Evolutionary conservation across 2,888 invertebrate genomes (phyloP), one percentile per base, ranked within the genome.

Genomic region (Andrena fulva): DNA sequence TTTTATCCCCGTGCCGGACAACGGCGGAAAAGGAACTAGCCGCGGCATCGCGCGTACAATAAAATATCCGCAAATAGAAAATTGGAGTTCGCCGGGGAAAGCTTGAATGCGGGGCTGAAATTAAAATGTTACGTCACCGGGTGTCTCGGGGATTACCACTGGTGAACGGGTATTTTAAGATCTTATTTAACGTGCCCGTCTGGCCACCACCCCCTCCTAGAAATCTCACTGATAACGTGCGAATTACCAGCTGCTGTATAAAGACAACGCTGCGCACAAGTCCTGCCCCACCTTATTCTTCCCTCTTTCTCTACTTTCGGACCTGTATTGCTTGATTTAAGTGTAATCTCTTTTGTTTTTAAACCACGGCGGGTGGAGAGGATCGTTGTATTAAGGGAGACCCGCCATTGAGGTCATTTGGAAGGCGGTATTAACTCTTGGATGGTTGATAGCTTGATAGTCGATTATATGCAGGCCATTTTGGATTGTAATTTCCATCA

Each of bases 151-250:
- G 80, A 81, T 87, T 77, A 79, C 73, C 69, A 56, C 60, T 71
- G 50, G 82, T 66, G 73, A 77, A 84, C 70, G 71, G 63, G 56
- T 82, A 84, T 87, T 87, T 85, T 78, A 78, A 84, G 77, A 80
- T 80, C 82, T 87, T 87, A 87, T 87, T 87, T 84, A 87, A 87
- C 84, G 75, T 87, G 66, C 33, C 35, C 42, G 12, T 12, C 42
- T 42, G 42, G 42, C 56, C 73, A 54, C 56, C 50, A 12, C 56
- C 62, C 72, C 71, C 50, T 64, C 77, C 77, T 71, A 50, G 54
- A 31, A 74, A 81, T 72, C 77, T 76, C 60, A 60, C 80, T 84
- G 86, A 88, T 88, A 88, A 88, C 84, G 85, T 87, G 88, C 87
- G 85, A 88, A 88, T 81, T 75, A 72, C 85, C 83, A 80, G 82